phyloP scores from a whole-genome alignment of 1,140 invertebrate species.

The Caenorhabditis elegans region WBcel235 BX284605.5:8389501-8390000 shows the following conservation, averaged over 20 bases:
- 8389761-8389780: neutral
- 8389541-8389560: neutral
- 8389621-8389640: neutral
- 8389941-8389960: slow-evolving; percentile 60
- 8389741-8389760: neutral
- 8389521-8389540: neutral
- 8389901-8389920: neutral
- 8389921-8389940: slow-evolving; percentile 47
- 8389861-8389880: neutral
- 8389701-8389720: neutral
- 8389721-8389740: neutral
- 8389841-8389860: slow-evolving; percentile 8
- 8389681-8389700: neutral
- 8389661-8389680: slow-evolving; percentile 2
- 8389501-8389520: neutral
- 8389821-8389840: neutral
- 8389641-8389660: too few relatives aligned
- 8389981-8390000: slow-evolving; percentile 51
- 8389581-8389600: slow-evolving; percentile 1
- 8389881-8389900: neutral
- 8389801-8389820: neutral
- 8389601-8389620: slow-evolving; percentile 4
- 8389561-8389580: neutral
- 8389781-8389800: neutral
- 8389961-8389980: slow-evolving; percentile 53